These are phyloP conservation scores for Pantala flavescens DNA, from an alignment of 1,140 invertebrate genomes.

Conservation along the genomic window DNA sequence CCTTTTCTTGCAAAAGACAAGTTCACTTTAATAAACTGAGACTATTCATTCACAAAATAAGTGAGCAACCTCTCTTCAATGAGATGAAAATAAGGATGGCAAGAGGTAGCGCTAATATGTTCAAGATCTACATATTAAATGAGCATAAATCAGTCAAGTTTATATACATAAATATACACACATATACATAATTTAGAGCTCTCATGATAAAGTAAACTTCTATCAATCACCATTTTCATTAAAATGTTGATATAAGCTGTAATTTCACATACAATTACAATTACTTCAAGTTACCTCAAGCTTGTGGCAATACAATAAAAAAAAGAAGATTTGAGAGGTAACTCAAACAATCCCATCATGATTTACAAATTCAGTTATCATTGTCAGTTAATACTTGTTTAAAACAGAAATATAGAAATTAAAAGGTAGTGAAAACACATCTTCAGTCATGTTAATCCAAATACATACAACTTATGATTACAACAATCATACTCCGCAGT, in stretches of 20 bases:
- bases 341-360: not conserved
- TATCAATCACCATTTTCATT: too few species aligned
- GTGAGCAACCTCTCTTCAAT: constrained; percentile 1
- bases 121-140: not conserved
- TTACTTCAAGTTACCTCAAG: not conserved
- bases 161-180: constrained; percentile 1
- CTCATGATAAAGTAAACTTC: too few species aligned
- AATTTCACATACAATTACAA: not conserved
- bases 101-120: constrained; percentile 1
- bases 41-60: not conserved
- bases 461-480: too few species aligned
- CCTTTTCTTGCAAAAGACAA: not conserved
- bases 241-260: not conserved
- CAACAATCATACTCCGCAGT: not conserved
- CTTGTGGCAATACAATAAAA: too few species aligned
- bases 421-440: too few species aligned
- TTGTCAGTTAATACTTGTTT: not conserved
- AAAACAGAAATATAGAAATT: not conserved
- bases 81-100: constrained; percentile 8
- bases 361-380: not conserved
- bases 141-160: constrained; percentile 1
- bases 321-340: too few species aligned
- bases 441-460: too few species aligned
- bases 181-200: not conserved
- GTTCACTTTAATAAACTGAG: not conserved